Percentiles rank a stretch among this genome's conserved stretches.
These are phyloP conservation scores for Eulemur rubriventer DNA, from an alignment of 2,797 vertebrate species.

Conservation along the genomic window DNA sequence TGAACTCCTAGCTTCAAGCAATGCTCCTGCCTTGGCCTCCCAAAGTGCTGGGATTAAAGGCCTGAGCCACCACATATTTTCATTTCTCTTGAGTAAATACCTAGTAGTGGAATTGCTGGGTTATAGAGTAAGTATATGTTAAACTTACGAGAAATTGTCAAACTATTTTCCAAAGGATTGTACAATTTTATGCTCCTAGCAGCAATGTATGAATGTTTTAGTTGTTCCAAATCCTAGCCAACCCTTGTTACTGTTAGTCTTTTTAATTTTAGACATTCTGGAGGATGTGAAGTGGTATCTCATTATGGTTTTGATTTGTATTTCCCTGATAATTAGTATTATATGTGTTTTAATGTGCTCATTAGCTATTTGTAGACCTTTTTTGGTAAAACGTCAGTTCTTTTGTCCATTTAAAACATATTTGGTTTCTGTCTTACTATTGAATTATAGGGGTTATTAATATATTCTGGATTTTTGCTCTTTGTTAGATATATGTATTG, in stretches of 20 bases:
- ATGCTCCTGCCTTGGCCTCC: background rate
- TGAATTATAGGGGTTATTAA: background rate
- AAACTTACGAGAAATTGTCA: too few species aligned
- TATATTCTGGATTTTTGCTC: conserved; percentile 15
- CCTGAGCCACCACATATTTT: background rate
- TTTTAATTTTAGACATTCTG: too few species aligned
- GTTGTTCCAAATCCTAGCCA: too few species aligned
- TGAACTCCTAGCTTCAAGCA: background rate
- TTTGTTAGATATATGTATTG: background rate
- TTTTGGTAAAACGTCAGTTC: background rate
- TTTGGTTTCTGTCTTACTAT: background rate
- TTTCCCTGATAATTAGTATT: conserved; percentile 41
- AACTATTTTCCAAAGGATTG: too few species aligned
- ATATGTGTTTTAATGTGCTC: conserved; percentile 6
- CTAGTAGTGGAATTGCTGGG: too few species aligned
- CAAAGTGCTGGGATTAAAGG: background rate
- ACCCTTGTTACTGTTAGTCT: too few species aligned
- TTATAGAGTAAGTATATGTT: too few species aligned
- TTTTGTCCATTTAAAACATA: background rate
- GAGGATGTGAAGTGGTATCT: background rate
- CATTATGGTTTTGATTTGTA: conserved; percentile 18
- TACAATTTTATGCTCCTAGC: too few species aligned
- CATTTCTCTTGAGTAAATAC: too few species aligned
- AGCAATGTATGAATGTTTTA: too few species aligned
- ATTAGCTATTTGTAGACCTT: conserved; percentile 31